Evolutionary conservation across 2,113 vertebrate species (phyloP), one percentile per base, ranked within the genome.

Genomic region (Sterrhoptilus dennistouni): DNA sequence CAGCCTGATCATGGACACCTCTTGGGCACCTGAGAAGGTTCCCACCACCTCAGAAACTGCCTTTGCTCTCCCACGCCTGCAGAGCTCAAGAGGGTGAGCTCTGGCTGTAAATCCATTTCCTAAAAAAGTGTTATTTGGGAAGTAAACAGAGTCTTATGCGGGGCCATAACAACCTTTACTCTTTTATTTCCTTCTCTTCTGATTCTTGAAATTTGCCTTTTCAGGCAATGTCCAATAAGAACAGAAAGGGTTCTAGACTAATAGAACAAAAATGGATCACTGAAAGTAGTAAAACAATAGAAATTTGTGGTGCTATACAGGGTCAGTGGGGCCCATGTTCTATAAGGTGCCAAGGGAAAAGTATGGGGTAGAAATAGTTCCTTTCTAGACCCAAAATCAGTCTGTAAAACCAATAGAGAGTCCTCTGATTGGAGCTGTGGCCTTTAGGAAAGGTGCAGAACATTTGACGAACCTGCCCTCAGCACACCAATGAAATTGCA

Each of bases 241-340:
- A 50, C 16, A 14, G 16, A 52, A 69, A 50, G 13, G 13, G 47
- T 38, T 25, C 5, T 11, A 25, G 66, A 44, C 1, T 24, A 44
- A 50, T 2, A 36, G 10, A 56, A 35, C 6, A 63, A 57, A 77
- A 64, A 29, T 9, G 4, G 2, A 6, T 29, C 15, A 42, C 15
- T 40, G 18, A 25, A 54, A 72, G 3, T 5, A n/a, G 28, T 42
- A 5, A 80, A 61, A 38, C 0, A 12, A 28, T 5, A 59, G 10
- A 90, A 56, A 33, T 59, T 8, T 35, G 9, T 63, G 9, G 14
- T 40, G 2, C 22, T 78, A 63, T 54, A 12, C 1, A 36, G 15
- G 5, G 2, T 16, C 4, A 45, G 2, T 11, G 36, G 11, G 10
- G 7, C 14, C 11, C 20, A 25, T 3, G 14, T 28, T 36, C 11